phyloP scores from a whole-genome alignment of 1,140 invertebrate genomes.

The Oryzaephilus surinamensis region DNA sequence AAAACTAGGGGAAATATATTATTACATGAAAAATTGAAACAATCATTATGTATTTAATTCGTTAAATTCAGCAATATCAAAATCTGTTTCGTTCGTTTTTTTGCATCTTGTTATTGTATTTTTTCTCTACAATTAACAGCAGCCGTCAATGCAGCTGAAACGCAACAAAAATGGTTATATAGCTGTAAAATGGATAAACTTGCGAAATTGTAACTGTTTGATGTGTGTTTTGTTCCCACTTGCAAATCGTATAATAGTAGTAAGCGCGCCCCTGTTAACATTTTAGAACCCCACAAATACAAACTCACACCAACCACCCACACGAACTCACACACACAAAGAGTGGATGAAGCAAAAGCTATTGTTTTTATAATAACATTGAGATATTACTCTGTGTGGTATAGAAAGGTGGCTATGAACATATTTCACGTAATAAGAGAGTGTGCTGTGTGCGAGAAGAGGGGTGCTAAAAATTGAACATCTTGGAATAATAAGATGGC shows the following conservation, averaged over 20 bases:
- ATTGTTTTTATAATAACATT: constrained; percentile 31
- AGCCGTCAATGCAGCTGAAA: too few relatives aligned
- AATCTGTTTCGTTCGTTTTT: too few relatives aligned
- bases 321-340: background rate
- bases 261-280: background rate
- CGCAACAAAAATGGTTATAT: too few relatives aligned
- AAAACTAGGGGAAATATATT: background rate
- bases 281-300: background rate
- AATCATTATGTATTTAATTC: too few relatives aligned
- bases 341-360: constrained; percentile 15
- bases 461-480: constrained; percentile 25
- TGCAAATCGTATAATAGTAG: too few relatives aligned
- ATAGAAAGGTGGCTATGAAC: constrained; percentile 30
- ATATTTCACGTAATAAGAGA: constrained; percentile 30
- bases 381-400: constrained; percentile 29
- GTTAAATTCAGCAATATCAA: too few relatives aligned
- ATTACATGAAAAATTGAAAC: too few relatives aligned
- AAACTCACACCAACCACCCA: background rate
- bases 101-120: too few relatives aligned
- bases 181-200: too few relatives aligned
- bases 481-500: constrained; percentile 24
- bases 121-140: too few relatives aligned
- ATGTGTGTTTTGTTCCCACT: too few relatives aligned
- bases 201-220: too few relatives aligned
- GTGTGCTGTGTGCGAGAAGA: constrained; percentile 6